A percentile compares a stretch with the other conserved stretches of the same genome.
phyloP scores from a whole-genome alignment of 2,888 invertebrate species.

The Graphium colonna region DNA sequence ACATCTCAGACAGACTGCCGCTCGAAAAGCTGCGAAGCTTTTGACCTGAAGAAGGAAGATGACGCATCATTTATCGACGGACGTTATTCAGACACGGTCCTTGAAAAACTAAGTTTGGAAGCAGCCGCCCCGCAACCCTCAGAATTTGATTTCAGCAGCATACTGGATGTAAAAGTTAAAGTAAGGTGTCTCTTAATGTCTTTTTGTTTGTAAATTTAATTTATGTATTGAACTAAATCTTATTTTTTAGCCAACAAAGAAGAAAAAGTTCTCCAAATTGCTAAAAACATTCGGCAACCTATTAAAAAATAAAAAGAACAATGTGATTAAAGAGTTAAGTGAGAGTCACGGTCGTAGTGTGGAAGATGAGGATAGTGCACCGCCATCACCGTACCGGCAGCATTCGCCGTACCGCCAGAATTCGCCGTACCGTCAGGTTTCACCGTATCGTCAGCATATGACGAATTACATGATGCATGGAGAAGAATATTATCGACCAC shows the following conservation, averaged over 20 bases:
- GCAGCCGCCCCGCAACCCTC: constrained; percentile 40
- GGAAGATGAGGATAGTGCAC: constrained; percentile 40
- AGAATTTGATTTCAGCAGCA: constrained; percentile 45
- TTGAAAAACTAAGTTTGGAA: constrained; percentile 56
- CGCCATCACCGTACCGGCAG: constrained; percentile 47
- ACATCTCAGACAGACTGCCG: constrained; percentile 53
- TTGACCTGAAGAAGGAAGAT: constrained; percentile 44
- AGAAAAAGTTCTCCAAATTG: constrained; percentile 48
- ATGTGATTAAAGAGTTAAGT: constrained; percentile 52
- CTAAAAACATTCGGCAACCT: constrained; percentile 46
- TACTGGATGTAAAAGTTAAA: constrained; percentile 33
- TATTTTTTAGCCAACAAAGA: constrained; percentile 44
- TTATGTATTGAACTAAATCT: no score
- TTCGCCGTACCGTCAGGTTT: no score
- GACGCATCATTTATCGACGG: constrained; percentile 45
- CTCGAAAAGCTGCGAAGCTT: constrained; percentile 69
- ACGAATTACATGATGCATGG: constrained; percentile 55
- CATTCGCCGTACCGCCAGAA: no score
- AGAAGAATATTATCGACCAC: constrained; percentile 49
- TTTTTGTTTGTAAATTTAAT: background rate
- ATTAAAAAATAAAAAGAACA: constrained; percentile 53
- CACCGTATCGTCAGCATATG: constrained; percentile 55
- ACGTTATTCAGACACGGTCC: constrained; percentile 58
- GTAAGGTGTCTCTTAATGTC: constrained; percentile 34
- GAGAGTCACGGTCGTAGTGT: constrained; percentile 53